Base-by-base conservation (phyloP, 1,140 invertebrate species). In the Bombus confusus region DNA sequence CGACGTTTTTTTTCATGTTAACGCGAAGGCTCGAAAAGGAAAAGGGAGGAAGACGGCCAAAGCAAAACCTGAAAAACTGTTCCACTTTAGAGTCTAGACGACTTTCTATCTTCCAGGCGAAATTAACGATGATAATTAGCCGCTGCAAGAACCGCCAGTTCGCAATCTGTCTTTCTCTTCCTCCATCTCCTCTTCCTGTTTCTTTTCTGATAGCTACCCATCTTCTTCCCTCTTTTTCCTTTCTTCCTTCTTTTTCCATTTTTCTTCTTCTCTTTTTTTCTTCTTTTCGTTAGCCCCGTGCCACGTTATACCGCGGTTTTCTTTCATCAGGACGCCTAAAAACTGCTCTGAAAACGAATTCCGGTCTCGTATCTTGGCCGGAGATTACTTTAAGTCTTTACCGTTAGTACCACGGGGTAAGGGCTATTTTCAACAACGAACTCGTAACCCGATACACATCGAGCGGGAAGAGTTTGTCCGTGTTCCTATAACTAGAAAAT, bases 351-450 rank as follows among this genome's bases (percentile, higher is more conserved):
- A 52, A 41, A 41, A 47, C 57, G 76, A 84, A 76, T 84, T 87
- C 81, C 82, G 77, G 80, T 69, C 81, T 76, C 72, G 81, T 79
- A 71, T 87, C 77, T 80, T 73, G 41, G 77, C 59, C 68, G 37
- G 80, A 71, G 88, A 85, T 91, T 90, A 86, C 91, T 88, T 84
- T 71, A 68, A 89, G 90, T 86, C 89, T 89, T 69, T 76, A 73
- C 82, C 86, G 74, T 81, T 88, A 79, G 80, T 86, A 91, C 85
- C 83, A 74, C 78, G 75, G 82, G 71, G 81, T 86, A 85, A 90
- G 85, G 88, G 91, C 90, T 91, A 91, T 92, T 92, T 92, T 92
- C 91, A 92, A 86, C 90, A 73, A 84, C 85, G 78, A 89, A 89
- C 86, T 82, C 81, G 89, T 90, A 91, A 90, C 86, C 85, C 85